Conservation (phyloP, 1,140 invertebrate genomes). For the Ips nitidus region DNA sequence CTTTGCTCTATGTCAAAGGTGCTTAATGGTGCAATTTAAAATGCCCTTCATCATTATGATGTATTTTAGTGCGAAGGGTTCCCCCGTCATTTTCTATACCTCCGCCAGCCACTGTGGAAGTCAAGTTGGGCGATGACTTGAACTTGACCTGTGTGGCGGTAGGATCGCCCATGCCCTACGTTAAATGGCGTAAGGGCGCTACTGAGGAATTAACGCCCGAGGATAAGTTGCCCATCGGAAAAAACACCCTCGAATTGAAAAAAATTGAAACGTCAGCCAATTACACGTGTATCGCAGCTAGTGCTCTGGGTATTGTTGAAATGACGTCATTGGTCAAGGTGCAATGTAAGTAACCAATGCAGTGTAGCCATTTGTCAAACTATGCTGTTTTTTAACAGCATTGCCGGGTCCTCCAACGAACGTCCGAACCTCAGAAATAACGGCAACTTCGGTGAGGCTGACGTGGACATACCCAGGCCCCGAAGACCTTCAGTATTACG, state of each 20-base stretch:
- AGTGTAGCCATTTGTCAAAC: background rate
- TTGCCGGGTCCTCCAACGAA: conserved; percentile 85
- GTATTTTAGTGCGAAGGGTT: conserved; percentile 79
- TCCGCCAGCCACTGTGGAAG: conserved; percentile 79
- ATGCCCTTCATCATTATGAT: background rate
- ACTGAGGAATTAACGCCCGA: conserved; percentile 80
- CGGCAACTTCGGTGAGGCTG: conserved; percentile 86
- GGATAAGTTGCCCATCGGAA: conserved; percentile 80
- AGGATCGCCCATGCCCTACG: conserved; percentile 95
- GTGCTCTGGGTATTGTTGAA: conserved; percentile 89
- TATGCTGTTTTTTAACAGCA: conserved; percentile 58
- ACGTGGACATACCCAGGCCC: conserved; percentile 86
- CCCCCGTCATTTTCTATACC: conserved; percentile 92
- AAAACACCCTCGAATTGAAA: conserved; percentile 82
- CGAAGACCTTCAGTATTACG: conserved; percentile 89
- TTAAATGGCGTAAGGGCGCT: conserved; percentile 91
- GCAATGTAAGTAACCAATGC: conserved; percentile 74
- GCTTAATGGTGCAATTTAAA: conserved; percentile 1
- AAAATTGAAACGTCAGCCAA: conserved; percentile 91
- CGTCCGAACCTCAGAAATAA: conserved; percentile 87
- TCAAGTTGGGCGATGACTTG: conserved; percentile 85
- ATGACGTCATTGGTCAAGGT: conserved; percentile 86
- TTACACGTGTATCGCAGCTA: conserved; percentile 96
- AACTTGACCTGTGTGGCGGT: conserved; percentile 96
- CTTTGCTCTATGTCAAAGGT: conserved; percentile 94